A percentile compares a stretch with the other conserved stretches of the same genome.
Evolutionary conservation across 2,888 invertebrate species (phyloP).

Genomic region (Patella depressa): DNA sequence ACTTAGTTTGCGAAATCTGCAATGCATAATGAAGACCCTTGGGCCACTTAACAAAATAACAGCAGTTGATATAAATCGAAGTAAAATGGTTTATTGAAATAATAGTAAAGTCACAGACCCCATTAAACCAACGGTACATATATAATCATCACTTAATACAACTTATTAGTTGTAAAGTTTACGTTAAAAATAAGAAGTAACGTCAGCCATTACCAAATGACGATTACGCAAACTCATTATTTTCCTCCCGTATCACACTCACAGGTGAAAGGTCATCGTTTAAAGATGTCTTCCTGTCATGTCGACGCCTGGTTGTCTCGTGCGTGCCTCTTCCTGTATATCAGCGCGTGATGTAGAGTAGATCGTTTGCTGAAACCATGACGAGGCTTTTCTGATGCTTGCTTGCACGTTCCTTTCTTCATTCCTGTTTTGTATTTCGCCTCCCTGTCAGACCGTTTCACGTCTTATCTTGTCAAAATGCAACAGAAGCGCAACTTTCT

Average conservation of each 20-base stretch:
- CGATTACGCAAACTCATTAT: not conserved
- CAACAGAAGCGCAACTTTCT: conserved; percentile 13
- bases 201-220: not conserved
- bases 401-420: conserved; percentile 1
- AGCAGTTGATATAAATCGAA: no score
- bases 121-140: no score
- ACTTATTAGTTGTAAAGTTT: no score
- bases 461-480: conserved; percentile 10
- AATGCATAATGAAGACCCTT: no score
- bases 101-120: no score
- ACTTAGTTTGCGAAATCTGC: no score
- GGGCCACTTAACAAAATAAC: no score
- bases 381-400: conserved; percentile 2
- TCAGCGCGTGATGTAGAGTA: not conserved
- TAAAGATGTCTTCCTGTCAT: conserved; percentile 2
- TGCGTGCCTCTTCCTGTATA: not conserved
- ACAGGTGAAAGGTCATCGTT: not conserved
- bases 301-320: conserved; percentile 9
- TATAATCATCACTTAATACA: no score
- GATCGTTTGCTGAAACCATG: not conserved
- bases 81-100: no score
- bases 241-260: conserved; percentile 2
- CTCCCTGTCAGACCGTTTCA: not conserved
- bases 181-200: no score
- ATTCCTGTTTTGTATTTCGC: not conserved